Evolutionary conservation across 2,797 vertebrate genomes (phyloP).

Genomic region (Craterocephalus amniculus): DNA sequence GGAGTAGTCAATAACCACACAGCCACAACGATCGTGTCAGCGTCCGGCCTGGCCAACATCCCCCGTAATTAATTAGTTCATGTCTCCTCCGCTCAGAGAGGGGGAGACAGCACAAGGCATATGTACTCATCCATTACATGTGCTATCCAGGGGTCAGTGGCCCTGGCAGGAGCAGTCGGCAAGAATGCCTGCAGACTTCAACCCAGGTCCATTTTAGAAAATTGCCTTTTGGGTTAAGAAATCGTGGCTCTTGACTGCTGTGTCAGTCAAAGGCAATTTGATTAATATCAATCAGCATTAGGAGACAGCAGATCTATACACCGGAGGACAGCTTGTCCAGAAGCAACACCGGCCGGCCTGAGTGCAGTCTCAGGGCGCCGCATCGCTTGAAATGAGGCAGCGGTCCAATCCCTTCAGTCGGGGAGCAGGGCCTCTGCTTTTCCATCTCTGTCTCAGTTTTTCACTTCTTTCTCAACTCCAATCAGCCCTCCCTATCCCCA

Average conservation of each 20-base stretch:
- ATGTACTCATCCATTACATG: conserved; percentile 79
- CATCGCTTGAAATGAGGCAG: conserved; percentile 41
- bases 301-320: conserved; percentile 66
- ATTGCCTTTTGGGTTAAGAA: conserved; percentile 72
- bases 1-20: conserved; percentile 80
- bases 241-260: conserved; percentile 52
- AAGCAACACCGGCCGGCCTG: conserved; percentile 32
- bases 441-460: conserved; percentile 72
- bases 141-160: conserved; percentile 73
- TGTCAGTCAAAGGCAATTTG: conserved; percentile 77
- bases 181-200: conserved; percentile 54
- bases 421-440: conserved; percentile 39
- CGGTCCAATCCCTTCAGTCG: conserved; percentile 44
- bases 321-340: conserved; percentile 49
- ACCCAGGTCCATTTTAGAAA: conserved; percentile 64
- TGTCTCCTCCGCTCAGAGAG: conserved; percentile 74
- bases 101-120: conserved; percentile 68
- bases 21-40: conserved; percentile 77
- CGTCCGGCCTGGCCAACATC: conserved; percentile 75
- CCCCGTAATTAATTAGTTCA: conserved; percentile 79
- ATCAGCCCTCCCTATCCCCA: conserved; percentile 72
- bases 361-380: conserved; percentile 33
- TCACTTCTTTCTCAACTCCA: conserved; percentile 66
- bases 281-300: conserved; percentile 78
- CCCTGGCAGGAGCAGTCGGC: conserved; percentile 59